A percentile compares a stretch with the other conserved stretches of the same genome.
These are phyloP conservation scores for Druon quercuslanigerum DNA, from an alignment of 1,140 invertebrate species.

Conservation along the genomic window DNA sequence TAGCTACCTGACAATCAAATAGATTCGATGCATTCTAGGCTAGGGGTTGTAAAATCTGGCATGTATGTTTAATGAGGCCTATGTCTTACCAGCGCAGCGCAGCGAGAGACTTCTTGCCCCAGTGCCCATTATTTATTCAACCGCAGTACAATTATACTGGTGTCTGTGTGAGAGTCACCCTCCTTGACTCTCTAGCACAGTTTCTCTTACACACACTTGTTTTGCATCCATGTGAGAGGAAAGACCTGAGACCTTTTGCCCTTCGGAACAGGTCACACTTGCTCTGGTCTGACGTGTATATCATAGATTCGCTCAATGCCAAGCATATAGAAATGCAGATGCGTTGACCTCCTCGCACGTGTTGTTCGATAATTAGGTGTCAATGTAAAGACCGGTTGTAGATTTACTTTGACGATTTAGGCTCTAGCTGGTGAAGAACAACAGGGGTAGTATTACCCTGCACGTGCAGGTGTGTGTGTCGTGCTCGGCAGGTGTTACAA, in stretches of 20 bases:
- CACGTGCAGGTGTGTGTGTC: no score
- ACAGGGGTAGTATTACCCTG: background rate
- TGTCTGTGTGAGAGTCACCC: constrained; percentile 18
- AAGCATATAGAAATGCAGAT: background rate
- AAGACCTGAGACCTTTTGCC: constrained; percentile 6
- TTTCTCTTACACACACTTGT: constrained; percentile 5
- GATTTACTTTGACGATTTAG: background rate
- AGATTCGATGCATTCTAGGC: constrained; percentile 38
- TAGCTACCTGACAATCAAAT: constrained; percentile 15
- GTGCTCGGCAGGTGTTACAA: no score
- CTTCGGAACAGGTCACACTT: background rate
- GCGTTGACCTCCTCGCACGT: background rate
- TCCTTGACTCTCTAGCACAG: constrained; percentile 31
- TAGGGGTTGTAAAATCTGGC: constrained; percentile 42
- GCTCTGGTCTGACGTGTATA: constrained; percentile 31
- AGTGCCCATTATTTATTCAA: constrained; percentile 65
- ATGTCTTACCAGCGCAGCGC: constrained; percentile 50
- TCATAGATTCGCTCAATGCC: background rate
- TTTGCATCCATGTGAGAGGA: background rate
- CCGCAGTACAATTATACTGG: constrained; percentile 15
- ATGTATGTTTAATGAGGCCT: constrained; percentile 68
- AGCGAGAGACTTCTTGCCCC: constrained; percentile 55
- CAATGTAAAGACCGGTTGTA: background rate
- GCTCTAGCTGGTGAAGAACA: background rate
- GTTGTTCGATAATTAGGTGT: background rate